A percentile compares a stretch with the other conserved stretches of the same genome.
These are phyloP conservation scores for Alauda arvensis DNA, from an alignment of 2,797 vertebrate genomes.

Conservation along the genomic window DNA sequence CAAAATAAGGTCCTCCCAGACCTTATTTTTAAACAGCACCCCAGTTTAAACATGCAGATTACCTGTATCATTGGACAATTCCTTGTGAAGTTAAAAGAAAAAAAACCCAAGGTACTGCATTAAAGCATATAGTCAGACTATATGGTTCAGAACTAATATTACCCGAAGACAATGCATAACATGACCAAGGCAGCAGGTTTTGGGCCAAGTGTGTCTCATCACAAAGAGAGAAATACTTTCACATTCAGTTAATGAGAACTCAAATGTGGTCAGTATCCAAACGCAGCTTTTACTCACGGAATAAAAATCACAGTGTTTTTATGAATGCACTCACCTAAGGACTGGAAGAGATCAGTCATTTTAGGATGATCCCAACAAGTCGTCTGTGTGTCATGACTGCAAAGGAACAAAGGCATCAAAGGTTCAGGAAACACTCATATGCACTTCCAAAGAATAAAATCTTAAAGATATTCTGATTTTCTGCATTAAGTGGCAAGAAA, in stretches of 20 bases:
- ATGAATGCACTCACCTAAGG: slow-evolving; percentile 81
- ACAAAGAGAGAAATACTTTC: neutral
- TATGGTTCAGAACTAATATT: neutral
- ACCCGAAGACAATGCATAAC: neutral
- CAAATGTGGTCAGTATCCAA: neutral
- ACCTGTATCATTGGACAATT: neutral
- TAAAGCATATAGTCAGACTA: neutral
- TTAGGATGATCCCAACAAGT: slow-evolving; percentile 98
- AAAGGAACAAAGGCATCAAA: slow-evolving; percentile 36
- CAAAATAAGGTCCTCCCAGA: neutral
- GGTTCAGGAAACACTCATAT: neutral
- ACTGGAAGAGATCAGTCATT: slow-evolving; percentile 97
- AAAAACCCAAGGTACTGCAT: neutral
- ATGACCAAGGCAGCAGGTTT: neutral
- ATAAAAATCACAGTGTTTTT: neutral
- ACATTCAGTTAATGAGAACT: neutral
- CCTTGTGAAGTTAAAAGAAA: neutral
- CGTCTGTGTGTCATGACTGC: slow-evolving; percentile 92
- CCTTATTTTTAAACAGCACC: accelerated
- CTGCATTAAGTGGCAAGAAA: neutral
- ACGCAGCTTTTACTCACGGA: neutral
- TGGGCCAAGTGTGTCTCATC: neutral
- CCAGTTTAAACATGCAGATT: neutral
- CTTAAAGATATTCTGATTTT: neutral
- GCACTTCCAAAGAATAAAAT: neutral